Conservation (phyloP, 2,888 invertebrate genomes). For the Nezara viridula region DNA sequence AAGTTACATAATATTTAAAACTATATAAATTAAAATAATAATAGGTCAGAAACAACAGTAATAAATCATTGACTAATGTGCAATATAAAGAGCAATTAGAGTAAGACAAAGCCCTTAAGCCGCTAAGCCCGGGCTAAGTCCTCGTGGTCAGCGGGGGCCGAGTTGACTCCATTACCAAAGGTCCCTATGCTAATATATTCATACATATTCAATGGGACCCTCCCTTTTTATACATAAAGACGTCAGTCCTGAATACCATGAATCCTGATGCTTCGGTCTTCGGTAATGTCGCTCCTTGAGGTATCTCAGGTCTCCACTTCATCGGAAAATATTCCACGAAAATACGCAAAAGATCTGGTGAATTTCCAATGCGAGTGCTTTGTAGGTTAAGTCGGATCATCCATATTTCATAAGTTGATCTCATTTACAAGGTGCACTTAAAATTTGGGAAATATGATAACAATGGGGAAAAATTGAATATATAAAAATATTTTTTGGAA, state of each 20-base stretch:
- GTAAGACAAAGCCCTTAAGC: conserved; percentile 31
- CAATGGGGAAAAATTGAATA: too few species aligned
- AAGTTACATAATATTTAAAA: too few species aligned
- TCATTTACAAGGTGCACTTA: neutral
- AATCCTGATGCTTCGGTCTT: conserved; percentile 47
- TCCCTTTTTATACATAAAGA: conserved; percentile 54
- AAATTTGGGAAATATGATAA: too few species aligned
- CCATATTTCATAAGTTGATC: neutral
- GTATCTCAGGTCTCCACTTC: neutral
- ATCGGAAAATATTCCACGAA: neutral
- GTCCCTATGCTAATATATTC: conserved; percentile 41
- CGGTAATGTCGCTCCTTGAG: neutral
- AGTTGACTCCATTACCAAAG: conserved; percentile 31
- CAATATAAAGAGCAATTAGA: conserved; percentile 12
- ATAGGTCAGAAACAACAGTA: neutral
- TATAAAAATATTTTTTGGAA: too few species aligned
- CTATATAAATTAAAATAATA: too few species aligned
- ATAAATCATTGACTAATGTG: neutral
- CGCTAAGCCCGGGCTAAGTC: neutral
- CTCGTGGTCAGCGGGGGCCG: neutral
- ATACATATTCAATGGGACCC: conserved; percentile 30
- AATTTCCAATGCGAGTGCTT: neutral
- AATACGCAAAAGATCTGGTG: neutral
- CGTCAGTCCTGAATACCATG: conserved; percentile 52
- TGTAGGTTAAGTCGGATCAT: neutral